These are phyloP conservation scores for Carapus acus DNA, from an alignment of 2,797 vertebrate species.

Conservation along the genomic window DNA sequence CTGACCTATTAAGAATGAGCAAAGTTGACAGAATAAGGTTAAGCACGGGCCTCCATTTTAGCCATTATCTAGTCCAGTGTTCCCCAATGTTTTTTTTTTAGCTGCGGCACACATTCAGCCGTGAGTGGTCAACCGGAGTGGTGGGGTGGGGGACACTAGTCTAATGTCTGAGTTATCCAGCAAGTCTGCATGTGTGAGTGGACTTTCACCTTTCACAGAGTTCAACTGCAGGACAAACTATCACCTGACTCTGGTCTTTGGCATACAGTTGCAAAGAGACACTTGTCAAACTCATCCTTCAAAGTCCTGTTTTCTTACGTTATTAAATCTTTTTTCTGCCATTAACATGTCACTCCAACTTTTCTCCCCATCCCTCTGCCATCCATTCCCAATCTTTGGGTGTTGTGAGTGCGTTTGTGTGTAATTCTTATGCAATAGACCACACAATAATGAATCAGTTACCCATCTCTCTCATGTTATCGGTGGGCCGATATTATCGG, in stretches of 20 bases:
- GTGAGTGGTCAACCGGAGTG: too few species aligned
- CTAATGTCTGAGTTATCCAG: too few species aligned
- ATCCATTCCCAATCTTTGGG: constrained; percentile 13
- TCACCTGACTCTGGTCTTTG: not conserved
- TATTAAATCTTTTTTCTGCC: not conserved
- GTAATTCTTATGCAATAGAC: constrained; percentile 12
- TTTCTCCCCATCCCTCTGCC: not conserved
- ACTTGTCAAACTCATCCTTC: not conserved
- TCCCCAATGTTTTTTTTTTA: too few species aligned
- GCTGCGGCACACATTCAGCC: too few species aligned
- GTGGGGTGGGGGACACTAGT: too few species aligned
- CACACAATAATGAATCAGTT: constrained; percentile 26
- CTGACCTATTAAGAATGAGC: too few species aligned
- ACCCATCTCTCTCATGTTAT: too few species aligned
- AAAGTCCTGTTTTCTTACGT: not conserved
- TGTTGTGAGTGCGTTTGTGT: constrained; percentile 15
- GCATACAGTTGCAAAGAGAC: not conserved
- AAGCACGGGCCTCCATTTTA: too few species aligned
- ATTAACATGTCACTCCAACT: constrained; percentile 10
- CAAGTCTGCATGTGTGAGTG: not conserved
- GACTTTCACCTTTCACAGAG: not conserved
- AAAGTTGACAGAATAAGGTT: too few species aligned
- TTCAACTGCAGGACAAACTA: too few species aligned
- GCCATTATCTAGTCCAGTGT: too few species aligned
- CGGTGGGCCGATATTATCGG: too few species aligned